phyloP scores from a whole-genome alignment of 2,113 vertebrate genomes.

The Aegithalos caudatus region DNA sequence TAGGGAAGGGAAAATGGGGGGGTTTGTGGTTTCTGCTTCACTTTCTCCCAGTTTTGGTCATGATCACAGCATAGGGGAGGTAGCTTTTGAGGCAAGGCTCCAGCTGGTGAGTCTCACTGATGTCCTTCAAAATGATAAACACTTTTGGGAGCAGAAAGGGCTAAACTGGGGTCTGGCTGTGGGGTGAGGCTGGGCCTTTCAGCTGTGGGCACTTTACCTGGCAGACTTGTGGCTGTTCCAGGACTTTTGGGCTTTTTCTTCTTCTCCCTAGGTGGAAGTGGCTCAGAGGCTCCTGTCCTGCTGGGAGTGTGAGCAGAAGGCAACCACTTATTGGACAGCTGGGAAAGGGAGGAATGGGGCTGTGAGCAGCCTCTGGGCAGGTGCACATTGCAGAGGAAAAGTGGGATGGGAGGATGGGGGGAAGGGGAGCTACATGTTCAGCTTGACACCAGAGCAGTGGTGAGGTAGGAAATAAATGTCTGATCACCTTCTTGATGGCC shows the following conservation, averaged over 20 bases:
- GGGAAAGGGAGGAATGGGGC: not conserved
- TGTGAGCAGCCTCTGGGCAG: not conserved
- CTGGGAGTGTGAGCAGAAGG: not conserved
- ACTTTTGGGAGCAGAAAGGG: not conserved
- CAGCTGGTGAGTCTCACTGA: not conserved
- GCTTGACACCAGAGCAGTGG: not conserved
- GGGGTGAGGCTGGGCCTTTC: not conserved
- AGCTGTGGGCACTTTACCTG: not conserved
- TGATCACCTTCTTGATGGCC: not conserved
- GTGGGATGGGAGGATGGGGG: not conserved
- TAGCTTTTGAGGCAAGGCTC: not conserved
- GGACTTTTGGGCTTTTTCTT: not conserved
- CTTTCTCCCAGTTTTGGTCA: not conserved
- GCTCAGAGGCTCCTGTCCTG: not conserved
- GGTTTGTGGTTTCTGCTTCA: not conserved
- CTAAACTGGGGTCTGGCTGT: not conserved
- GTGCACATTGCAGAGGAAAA: rapidly evolving
- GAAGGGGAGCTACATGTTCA: not conserved
- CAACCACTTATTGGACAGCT: not conserved
- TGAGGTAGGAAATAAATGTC: not conserved
- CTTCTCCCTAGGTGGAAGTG: not conserved
- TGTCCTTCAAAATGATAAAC: not conserved
- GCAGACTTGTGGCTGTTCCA: not conserved
- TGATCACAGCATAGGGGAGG: not conserved
- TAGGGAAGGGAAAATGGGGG: not conserved